Evolutionary conservation across 2,797 vertebrate genomes (phyloP).

Genomic region (Brotogeris chrysoptera): DNA sequence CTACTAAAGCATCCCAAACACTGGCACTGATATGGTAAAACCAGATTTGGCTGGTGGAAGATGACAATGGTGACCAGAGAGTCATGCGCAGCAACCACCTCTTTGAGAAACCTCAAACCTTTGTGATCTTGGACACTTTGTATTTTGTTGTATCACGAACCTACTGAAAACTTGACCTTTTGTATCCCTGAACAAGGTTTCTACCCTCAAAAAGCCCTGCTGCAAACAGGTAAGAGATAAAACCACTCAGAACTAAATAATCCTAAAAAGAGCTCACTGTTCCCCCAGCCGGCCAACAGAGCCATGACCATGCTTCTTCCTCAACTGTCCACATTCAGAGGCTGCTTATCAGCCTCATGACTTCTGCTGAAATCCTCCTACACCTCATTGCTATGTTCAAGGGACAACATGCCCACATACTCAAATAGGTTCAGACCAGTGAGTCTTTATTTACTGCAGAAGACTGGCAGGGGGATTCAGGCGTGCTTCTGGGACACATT

Average conservation of each 20-base stretch:
- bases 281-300: not conserved
- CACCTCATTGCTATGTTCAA: fast-evolving
- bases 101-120: not conserved
- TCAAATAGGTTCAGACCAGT: not conserved
- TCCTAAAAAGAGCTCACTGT: not conserved
- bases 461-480: not conserved
- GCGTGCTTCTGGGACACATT: not conserved
- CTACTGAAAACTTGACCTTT: not conserved
- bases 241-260: not conserved
- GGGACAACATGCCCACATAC: not conserved
- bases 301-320: not conserved
- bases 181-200: not conserved
- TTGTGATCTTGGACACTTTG: not conserved
- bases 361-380: not conserved
- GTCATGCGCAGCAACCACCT: not conserved
- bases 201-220: not conserved
- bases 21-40: not conserved
- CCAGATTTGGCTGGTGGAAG: not conserved
- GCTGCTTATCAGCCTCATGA: not conserved
- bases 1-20: not conserved
- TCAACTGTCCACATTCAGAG: not conserved
- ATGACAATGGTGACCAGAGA: not conserved
- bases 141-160: not conserved
- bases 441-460: not conserved
- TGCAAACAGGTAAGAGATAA: not conserved